Conservation (phyloP, 2,888 invertebrate genomes). For the Nebria brevicollis region DNA sequence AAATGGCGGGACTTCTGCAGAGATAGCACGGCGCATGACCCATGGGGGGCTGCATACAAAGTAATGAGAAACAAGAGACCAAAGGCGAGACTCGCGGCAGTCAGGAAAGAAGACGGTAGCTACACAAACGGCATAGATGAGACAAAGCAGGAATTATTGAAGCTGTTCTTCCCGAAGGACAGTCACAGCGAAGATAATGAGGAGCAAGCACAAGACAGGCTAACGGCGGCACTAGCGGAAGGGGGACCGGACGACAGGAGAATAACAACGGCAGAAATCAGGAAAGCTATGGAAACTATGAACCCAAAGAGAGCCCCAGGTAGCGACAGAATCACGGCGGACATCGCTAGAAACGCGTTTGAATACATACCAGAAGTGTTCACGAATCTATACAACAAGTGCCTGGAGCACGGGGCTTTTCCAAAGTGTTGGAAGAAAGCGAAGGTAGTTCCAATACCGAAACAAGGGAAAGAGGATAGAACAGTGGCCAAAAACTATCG, state of each 20-base stretch:
- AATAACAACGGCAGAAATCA: conserved; percentile 17
- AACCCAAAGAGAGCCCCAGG: conserved; percentile 35
- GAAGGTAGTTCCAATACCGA: conserved; percentile 51
- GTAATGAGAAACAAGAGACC: no score
- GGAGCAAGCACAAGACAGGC: background rate
- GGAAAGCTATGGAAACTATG: conserved; percentile 15
- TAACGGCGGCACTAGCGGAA: background rate
- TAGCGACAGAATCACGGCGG: conserved; percentile 29
- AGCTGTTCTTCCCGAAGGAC: conserved; percentile 37
- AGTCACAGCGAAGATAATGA: background rate
- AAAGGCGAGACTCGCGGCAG: no score
- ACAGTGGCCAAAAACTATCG: conserved; percentile 39
- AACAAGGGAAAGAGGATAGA: conserved; percentile 49
- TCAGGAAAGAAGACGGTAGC: background rate
- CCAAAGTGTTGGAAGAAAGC: conserved; percentile 50
- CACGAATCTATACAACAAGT: conserved; percentile 17
- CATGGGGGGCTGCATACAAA: no score
- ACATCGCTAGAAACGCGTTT: conserved; percentile 24
- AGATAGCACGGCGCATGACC: no score
- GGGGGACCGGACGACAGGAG: background rate
- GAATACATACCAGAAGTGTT: conserved; percentile 8
- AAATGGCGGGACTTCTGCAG: no score
- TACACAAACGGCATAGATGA: conserved; percentile 21
- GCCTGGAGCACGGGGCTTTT: conserved; percentile 24
- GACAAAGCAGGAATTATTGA: conserved; percentile 13